Percentiles rank a stretch among this genome's conserved stretches.
phyloP scores from a whole-genome alignment of 2,113 vertebrate genomes.

The Odocoileus hemionus region DNA sequence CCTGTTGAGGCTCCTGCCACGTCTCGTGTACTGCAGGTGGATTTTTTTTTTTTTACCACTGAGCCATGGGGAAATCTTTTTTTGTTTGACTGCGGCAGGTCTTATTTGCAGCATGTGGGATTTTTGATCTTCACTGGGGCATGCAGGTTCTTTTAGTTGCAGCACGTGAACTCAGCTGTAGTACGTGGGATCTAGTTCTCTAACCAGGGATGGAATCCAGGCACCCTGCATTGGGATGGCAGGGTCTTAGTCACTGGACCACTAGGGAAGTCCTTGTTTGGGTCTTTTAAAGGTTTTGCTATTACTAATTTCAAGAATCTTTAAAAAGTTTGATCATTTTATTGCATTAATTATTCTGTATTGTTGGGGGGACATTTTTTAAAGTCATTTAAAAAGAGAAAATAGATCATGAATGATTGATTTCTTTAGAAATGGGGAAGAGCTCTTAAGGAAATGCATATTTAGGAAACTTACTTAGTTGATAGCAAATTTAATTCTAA shows the following conservation, averaged over 20 bases:
- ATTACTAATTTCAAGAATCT: not conserved
- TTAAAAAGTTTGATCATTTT: constrained; percentile 6
- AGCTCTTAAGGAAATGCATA: constrained; percentile 13
- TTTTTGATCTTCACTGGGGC: not conserved
- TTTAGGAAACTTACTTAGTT: constrained; percentile 5
- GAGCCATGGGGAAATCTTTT: not conserved
- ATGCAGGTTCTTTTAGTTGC: not conserved
- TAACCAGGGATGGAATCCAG: not conserved
- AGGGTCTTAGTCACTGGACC: not conserved
- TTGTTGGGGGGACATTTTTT: not conserved
- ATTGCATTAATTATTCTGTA: constrained; percentile 9
- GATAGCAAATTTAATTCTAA: constrained; percentile 12
- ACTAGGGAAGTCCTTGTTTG: not conserved
- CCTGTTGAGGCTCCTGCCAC: not conserved
- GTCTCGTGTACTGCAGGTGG: not conserved
- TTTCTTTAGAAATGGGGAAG: not conserved
- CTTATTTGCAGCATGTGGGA: not conserved
- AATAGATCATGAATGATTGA: not conserved
- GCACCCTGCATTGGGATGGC: not conserved
- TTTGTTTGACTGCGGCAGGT: not conserved
- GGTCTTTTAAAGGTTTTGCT: not conserved
- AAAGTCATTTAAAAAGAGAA: not conserved
- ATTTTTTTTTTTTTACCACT: not conserved
- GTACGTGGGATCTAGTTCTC: not conserved
- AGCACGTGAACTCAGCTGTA: not conserved